Evolutionary conservation across 2,797 vertebrate genomes (phyloP), one percentile per base, ranked within the genome.

Genomic region (Poeciliopsis gracilis): DNA sequence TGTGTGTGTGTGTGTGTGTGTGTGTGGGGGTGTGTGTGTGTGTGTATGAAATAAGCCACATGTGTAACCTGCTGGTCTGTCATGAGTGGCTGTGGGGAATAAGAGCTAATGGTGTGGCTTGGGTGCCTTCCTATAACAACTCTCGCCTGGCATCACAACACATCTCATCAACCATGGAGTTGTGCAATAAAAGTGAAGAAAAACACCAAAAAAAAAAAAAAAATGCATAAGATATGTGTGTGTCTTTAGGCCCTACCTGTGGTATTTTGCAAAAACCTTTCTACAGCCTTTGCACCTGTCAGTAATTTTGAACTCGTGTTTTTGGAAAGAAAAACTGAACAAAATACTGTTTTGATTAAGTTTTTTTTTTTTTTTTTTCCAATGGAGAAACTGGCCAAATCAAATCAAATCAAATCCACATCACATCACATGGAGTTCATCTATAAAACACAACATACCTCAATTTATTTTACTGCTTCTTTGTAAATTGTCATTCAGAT

Each of bases 51-150:
- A 87, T 93, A 95, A 93, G 91, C 91, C 93, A 95, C 93, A 95
- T 95, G 91, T 94, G 89, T 94, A 90, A 87, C 87, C 81, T 77
- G 83, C 82, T 91, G 93, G 91, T 91, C 92, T 93, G 92, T 94
- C 92, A 88, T 91, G 93, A 90, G 92, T 92, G 92, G 84, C 91
- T 90, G 79, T 88, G 87, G 88, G 91, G 92, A 93, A 93, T 93
- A 87, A 76, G 90, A 90, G 88, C 91, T 93, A 93, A 94, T 91
- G 88, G 90, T 82, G 88, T 82, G 92, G 93, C 89, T 93, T 93
- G 89, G 92, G 90, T 91, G 84, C 81, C 78, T 84, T 93, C 92
- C 90, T 90, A 84, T 75, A 90, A 91, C 90, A 93, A 92, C 90
- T 72, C 76, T 46, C 16, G 15, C 45, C 70, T 91, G 88, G 90